A percentile compares a stretch with the other conserved stretches of the same genome.
Conservation (phyloP, 2,113 vertebrate genomes). For the Labeo rohita region DNA sequence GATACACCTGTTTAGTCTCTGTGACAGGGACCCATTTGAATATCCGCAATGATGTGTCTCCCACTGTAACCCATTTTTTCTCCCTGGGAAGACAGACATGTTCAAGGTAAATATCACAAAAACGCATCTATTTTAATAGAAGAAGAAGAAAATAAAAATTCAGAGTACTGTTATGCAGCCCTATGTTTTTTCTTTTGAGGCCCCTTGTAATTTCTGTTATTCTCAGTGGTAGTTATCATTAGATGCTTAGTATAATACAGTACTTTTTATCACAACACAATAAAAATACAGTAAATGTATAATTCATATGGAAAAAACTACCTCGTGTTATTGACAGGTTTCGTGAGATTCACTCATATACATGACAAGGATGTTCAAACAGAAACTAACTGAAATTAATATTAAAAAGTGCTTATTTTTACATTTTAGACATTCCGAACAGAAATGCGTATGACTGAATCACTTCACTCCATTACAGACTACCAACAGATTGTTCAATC, state of each 20-base stretch:
- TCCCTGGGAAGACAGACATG: conserved; percentile 77
- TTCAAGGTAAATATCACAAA: background rate
- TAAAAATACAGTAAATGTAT: background rate
- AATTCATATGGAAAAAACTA: background rate
- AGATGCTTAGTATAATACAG: background rate
- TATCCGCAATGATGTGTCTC: conserved; percentile 94
- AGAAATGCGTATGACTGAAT: background rate
- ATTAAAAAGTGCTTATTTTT: background rate
- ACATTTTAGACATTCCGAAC: background rate
- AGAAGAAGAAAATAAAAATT: background rate
- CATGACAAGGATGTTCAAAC: background rate
- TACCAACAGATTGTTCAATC: background rate
- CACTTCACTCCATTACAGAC: background rate
- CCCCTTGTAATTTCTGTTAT: background rate
- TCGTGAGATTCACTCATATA: background rate
- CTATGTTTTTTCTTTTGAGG: background rate
- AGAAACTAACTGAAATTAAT: background rate
- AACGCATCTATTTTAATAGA: no score
- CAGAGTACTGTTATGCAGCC: background rate
- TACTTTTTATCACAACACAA: background rate
- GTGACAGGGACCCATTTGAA: conserved; percentile 98
- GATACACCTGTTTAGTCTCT: conserved; percentile 90
- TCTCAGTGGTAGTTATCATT: background rate
- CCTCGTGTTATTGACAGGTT: background rate
- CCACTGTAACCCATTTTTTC: conserved; percentile 98